Conservation (phyloP, 2,888 invertebrate species). For the Chromoteleia sp. region DNA sequence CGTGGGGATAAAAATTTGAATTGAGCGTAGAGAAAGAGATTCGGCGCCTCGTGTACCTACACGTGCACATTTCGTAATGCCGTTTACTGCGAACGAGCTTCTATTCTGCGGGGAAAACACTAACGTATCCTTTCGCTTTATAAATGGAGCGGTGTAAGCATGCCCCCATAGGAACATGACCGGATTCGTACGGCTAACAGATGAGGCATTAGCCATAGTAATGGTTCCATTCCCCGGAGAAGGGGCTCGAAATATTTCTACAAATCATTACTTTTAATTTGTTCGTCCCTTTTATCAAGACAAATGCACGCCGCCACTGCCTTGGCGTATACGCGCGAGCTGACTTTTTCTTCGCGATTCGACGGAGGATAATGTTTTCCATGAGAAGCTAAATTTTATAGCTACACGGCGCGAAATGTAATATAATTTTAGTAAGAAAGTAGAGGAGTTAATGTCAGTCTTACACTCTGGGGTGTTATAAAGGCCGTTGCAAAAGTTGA, state of each 20-base stretch:
- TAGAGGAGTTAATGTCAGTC: slow-evolving; percentile 58
- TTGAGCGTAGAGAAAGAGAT: slow-evolving; percentile 68
- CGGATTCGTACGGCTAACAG: slow-evolving; percentile 82
- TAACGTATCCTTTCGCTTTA: slow-evolving; percentile 79
- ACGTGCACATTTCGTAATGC: slow-evolving; percentile 72
- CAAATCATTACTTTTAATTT: slow-evolving; percentile 85
- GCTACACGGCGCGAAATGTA: slow-evolving; percentile 59
- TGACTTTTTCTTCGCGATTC: slow-evolving; percentile 67
- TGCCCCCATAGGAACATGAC: slow-evolving; percentile 79
- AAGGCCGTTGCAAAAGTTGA: slow-evolving; percentile 53
- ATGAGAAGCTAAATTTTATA: slow-evolving; percentile 66
- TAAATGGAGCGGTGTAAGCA: slow-evolving; percentile 82
- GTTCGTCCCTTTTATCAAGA: slow-evolving; percentile 76
- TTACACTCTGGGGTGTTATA: slow-evolving; percentile 59
- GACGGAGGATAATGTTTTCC: slow-evolving; percentile 60
- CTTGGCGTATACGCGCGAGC: slow-evolving; percentile 61
- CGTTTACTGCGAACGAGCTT: slow-evolving; percentile 71
- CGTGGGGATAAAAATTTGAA: slow-evolving; percentile 65
- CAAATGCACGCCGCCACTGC: slow-evolving; percentile 65
- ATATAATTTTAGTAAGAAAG: slow-evolving; percentile 63
- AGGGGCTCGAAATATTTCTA: slow-evolving; percentile 82
- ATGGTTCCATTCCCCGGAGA: slow-evolving; percentile 80
- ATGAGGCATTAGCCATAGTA: slow-evolving; percentile 84
- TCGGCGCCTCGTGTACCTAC: slow-evolving; percentile 67
- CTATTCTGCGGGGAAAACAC: slow-evolving; percentile 72